Percentiles rank a stretch among this genome's conserved stretches.
Evolutionary conservation across 2,113 vertebrate genomes (phyloP).

Genomic region (Callaeas wilsoni): DNA sequence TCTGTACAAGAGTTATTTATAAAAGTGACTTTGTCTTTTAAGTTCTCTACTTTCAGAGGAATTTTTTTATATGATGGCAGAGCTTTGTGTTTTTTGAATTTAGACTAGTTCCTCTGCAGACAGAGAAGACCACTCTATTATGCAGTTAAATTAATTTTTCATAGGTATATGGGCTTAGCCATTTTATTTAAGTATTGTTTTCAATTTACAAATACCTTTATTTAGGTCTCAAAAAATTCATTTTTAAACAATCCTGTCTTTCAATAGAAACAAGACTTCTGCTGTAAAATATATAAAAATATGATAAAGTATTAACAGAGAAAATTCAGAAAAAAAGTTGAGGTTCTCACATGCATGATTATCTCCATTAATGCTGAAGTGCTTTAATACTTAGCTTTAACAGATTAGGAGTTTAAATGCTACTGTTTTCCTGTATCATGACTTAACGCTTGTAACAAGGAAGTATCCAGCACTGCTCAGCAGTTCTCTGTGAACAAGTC

Average conservation of each 20-base stretch:
- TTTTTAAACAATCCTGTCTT: background rate
- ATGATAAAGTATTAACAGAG: background rate
- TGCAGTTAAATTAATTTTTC: background rate
- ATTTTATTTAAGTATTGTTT: background rate
- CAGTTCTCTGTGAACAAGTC: background rate
- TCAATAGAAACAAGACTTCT: background rate
- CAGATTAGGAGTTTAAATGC: background rate
- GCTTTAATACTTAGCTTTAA: background rate
- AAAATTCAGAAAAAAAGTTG: background rate
- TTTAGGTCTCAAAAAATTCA: background rate
- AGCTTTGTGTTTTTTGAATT: background rate
- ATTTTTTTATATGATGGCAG: background rate
- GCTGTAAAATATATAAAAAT: background rate
- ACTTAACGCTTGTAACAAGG: background rate
- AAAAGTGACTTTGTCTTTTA: background rate
- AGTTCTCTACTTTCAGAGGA: background rate
- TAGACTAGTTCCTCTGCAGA: background rate
- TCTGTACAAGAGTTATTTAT: background rate
- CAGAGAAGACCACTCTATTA: background rate
- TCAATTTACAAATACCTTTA: background rate
- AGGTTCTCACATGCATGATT: background rate
- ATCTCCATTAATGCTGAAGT: background rate
- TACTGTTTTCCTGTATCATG: background rate
- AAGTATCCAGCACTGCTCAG: background rate
- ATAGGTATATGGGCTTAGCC: background rate